These are phyloP conservation scores for Neuroterus valhalla DNA, from an alignment of 1,140 invertebrate species.

Conservation along the genomic window DNA sequence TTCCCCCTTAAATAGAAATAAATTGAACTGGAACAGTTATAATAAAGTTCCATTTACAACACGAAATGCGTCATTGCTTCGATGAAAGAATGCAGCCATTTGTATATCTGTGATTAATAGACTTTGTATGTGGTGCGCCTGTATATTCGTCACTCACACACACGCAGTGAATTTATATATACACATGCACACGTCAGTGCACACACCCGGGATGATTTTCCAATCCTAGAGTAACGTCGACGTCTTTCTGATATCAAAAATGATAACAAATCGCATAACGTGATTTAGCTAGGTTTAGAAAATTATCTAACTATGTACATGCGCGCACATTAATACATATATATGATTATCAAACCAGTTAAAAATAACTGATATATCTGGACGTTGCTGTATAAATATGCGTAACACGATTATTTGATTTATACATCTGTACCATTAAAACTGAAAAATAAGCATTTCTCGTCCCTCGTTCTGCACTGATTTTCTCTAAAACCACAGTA, in stretches of 20 bases:
- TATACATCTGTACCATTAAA: constrained; percentile 26
- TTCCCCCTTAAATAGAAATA: too few species aligned
- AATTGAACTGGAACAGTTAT: too few species aligned
- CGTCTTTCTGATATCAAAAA: not conserved
- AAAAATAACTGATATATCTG: constrained; percentile 28
- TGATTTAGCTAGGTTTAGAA: not conserved
- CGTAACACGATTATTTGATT: constrained; percentile 11
- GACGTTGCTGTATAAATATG: constrained; percentile 13
- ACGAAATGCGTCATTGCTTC: constrained; percentile 24
- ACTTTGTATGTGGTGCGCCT: constrained; percentile 19
- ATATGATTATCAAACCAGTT: constrained; percentile 11
- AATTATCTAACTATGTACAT: constrained; percentile 26
- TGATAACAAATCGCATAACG: not conserved
- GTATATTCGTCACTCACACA: constrained; percentile 39
- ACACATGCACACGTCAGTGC: constrained; percentile 38
- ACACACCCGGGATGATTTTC: constrained; percentile 13
- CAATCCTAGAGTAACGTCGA: not conserved
- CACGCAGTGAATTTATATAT: constrained; percentile 29
- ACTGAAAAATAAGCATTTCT: constrained; percentile 26
- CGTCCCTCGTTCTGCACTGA: constrained; percentile 1
- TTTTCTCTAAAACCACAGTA: constrained; percentile 1
- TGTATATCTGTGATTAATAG: constrained; percentile 30
- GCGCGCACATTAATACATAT: constrained; percentile 39
- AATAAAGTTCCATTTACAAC: not conserved
- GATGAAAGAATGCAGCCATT: constrained; percentile 36